Conservation (phyloP, 2,888 invertebrate species). For the Hydroisotoma schaefferi region DNA sequence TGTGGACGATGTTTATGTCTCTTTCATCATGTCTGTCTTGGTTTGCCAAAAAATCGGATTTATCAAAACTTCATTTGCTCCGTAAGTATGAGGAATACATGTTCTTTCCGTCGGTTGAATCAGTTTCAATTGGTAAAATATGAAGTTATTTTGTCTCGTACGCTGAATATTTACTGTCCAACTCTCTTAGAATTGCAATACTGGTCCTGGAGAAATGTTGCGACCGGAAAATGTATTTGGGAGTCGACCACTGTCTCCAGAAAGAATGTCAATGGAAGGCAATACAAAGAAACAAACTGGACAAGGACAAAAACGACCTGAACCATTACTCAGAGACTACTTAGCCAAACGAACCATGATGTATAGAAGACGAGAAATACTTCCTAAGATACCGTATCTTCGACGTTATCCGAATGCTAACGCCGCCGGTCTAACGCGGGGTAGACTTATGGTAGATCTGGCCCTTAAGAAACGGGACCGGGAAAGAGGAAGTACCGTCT, state of each 20-base stretch:
- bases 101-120: too few species aligned
- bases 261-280: too few species aligned
- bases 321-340: slow-evolving; percentile 13
- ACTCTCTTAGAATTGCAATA: background rate
- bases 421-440: too few species aligned
- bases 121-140: too few species aligned
- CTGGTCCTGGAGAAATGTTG: background rate
- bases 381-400: background rate
- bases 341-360: slow-evolving; percentile 3
- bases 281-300: background rate
- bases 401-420: background rate
- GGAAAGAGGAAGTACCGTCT: background rate
- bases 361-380: background rate
- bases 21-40: slow-evolving; percentile 78
- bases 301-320: slow-evolving; percentile 10
- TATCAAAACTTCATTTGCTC: slow-evolving; percentile 62
- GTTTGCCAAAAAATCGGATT: slow-evolving; percentile 51
- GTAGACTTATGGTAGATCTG: background rate
- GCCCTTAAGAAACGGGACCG: background rate
- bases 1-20: slow-evolving; percentile 79
- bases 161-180: background rate
- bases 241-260: background rate
- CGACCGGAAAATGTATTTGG: background rate
- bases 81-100: slow-evolving; percentile 58
- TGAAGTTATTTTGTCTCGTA: too few species aligned